phyloP scores from a whole-genome alignment of 2,888 invertebrate species.

The Dioctria rufipes region DNA sequence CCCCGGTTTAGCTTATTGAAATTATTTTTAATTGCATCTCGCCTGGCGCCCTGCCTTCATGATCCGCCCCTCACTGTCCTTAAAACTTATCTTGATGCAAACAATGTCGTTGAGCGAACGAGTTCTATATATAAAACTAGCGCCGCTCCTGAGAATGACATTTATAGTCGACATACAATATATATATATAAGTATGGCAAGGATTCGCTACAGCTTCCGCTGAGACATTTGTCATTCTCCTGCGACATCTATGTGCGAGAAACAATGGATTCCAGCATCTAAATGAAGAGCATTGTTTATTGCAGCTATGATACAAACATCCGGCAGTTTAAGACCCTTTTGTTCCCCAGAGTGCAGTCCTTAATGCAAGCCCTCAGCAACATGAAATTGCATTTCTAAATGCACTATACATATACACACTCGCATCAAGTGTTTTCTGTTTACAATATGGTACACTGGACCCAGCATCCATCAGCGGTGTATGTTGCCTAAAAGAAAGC shows the following conservation, averaged over 20 bases:
- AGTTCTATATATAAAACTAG: too few species aligned
- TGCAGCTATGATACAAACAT: conserved; percentile 45
- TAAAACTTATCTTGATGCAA: neutral
- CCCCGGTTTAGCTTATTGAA: neutral
- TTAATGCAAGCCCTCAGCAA: conserved; percentile 44
- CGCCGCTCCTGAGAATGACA: too few species aligned
- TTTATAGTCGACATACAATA: too few species aligned
- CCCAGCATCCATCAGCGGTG: neutral
- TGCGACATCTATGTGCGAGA: conserved; percentile 40
- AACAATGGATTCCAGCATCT: conserved; percentile 40
- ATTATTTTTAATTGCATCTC: conserved; percentile 48
- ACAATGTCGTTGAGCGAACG: neutral
- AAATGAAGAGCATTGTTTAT: conserved; percentile 51
- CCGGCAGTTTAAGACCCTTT: conserved; percentile 44
- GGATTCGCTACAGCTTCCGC: conserved; percentile 45
- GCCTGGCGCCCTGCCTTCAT: neutral
- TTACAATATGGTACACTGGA: conserved; percentile 36
- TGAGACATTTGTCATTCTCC: conserved; percentile 41
- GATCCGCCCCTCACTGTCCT: neutral
- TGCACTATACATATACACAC: neutral
- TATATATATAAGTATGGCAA: conserved; percentile 9
- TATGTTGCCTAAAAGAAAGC: neutral
- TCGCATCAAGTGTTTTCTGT: conserved; percentile 25
- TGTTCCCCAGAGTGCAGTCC: conserved; percentile 32
- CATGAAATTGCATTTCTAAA: conserved; percentile 47